A percentile compares a stretch with the other conserved stretches of the same genome.
Conservation (phyloP, 2,113 vertebrate species). For the Proterorhinus semilunaris region DNA sequence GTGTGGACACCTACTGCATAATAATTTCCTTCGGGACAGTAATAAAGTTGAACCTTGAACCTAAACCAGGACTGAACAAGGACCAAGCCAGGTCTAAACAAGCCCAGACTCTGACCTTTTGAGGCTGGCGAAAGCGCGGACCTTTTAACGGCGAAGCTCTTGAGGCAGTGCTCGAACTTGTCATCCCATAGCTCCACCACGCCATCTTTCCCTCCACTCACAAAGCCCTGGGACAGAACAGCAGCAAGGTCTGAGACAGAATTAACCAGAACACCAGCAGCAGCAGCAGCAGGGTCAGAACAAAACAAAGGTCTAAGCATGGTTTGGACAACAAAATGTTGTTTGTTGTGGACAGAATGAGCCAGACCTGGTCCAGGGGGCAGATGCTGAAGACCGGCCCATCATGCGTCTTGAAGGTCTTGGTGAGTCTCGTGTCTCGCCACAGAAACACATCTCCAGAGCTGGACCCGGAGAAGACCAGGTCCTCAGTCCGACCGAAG, state of each 20-base stretch:
- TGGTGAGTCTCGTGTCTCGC: slow-evolving; percentile 88
- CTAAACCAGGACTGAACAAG: not conserved
- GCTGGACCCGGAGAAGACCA: slow-evolving; percentile 91
- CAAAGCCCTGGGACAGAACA: slow-evolving; percentile 84
- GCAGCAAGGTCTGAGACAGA: not conserved
- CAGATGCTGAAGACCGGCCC: slow-evolving; percentile 97
- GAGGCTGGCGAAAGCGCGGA: slow-evolving; percentile 87
- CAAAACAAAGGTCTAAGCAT: not conserved
- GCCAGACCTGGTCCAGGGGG: slow-evolving; percentile 90
- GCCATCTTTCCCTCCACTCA: slow-evolving; percentile 96
- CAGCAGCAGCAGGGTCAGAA: not conserved
- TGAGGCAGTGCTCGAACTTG: slow-evolving; percentile 96
- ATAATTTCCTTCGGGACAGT: no score
- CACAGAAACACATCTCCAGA: slow-evolving; percentile 97
- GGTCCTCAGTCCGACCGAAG: slow-evolving; percentile 88
- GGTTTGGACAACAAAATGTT: no score
- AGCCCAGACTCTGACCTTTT: slow-evolving; percentile 80
- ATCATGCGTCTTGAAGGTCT: slow-evolving; percentile 95
- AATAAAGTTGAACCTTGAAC: no score
- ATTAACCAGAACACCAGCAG: no score
- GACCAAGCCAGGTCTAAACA: not conserved
- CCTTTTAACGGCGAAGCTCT: slow-evolving; percentile 97
- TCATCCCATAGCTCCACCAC: slow-evolving; percentile 98
- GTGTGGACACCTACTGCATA: no score
- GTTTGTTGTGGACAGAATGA: not conserved